A percentile compares a stretch with the other conserved stretches of the same genome.
These are phyloP conservation scores for Chaetodon trifasciatus DNA, from an alignment of 2,797 vertebrate species.

Conservation along the genomic window DNA sequence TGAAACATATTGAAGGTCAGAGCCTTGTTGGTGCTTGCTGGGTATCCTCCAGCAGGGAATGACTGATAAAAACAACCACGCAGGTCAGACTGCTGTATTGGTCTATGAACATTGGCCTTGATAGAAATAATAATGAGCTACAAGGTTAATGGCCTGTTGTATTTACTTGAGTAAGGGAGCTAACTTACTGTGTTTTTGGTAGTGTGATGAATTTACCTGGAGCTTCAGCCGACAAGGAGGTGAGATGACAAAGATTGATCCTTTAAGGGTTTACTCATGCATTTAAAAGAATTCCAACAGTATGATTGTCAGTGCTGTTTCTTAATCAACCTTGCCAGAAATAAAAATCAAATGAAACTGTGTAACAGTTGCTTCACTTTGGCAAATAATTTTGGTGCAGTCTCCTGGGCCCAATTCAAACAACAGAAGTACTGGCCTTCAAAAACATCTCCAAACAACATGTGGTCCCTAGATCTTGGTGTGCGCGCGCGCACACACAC, in stretches of 20 bases:
- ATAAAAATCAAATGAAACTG: not conserved
- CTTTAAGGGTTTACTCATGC: not conserved
- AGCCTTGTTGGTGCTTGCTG: conserved; percentile 24
- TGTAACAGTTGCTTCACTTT: not conserved
- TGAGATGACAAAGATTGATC: not conserved
- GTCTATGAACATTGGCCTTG: not conserved
- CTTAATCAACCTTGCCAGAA: not conserved
- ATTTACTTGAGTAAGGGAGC: not conserved
- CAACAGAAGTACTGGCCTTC: not conserved
- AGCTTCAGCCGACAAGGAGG: not conserved
- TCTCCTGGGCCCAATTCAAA: conserved; percentile 1
- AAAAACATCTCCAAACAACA: conserved; percentile 8
- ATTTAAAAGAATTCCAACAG: not conserved
- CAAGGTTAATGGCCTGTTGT: not conserved
- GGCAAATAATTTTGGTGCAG: not conserved
- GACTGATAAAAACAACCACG: conserved; percentile 1
- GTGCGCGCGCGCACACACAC: not conserved
- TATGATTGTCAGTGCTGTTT: not conserved
- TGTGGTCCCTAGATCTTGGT: not conserved
- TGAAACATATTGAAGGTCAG: conserved; percentile 70
- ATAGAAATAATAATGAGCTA: not conserved
- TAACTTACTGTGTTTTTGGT: not conserved
- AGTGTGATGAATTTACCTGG: not conserved
- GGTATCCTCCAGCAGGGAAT: conserved; percentile 25
- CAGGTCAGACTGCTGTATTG: not conserved